Evolutionary conservation across 2,797 vertebrate genomes (phyloP).

Genomic region (Tapirus indicus): DNA sequence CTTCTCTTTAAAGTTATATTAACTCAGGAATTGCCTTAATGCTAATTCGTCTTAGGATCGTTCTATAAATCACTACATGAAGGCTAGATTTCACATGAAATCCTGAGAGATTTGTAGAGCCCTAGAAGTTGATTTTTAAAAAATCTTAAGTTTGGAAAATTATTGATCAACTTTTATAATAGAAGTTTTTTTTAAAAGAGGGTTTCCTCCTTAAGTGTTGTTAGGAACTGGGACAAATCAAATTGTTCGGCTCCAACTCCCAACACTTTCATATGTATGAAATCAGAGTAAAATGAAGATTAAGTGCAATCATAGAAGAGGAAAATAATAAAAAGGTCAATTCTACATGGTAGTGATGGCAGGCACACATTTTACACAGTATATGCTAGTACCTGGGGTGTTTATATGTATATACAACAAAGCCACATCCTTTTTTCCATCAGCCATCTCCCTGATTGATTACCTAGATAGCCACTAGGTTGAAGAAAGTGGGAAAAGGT

Average conservation of each 20-base stretch:
- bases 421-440: not conserved
- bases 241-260: not conserved
- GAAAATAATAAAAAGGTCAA: not conserved
- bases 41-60: not conserved
- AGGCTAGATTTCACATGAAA: not conserved
- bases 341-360: not conserved
- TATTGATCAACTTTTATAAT: not conserved
- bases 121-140: constrained; percentile 3
- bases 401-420: not conserved
- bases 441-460: not conserved
- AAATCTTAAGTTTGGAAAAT: constrained; percentile 25
- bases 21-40: not conserved
- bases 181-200: not conserved
- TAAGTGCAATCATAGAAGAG: not conserved
- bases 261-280: not conserved
- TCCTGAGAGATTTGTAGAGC: not conserved
- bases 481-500: not conserved
- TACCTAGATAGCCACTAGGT: not conserved
- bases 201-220: not conserved
- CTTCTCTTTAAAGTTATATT: constrained; percentile 65
- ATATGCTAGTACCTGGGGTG: not conserved
- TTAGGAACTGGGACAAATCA: not conserved
- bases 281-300: constrained; percentile 26
- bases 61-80: not conserved
- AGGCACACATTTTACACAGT: not conserved